phyloP scores from a whole-genome alignment of 2,113 vertebrate genomes.

The Circaetus gallicus region DNA sequence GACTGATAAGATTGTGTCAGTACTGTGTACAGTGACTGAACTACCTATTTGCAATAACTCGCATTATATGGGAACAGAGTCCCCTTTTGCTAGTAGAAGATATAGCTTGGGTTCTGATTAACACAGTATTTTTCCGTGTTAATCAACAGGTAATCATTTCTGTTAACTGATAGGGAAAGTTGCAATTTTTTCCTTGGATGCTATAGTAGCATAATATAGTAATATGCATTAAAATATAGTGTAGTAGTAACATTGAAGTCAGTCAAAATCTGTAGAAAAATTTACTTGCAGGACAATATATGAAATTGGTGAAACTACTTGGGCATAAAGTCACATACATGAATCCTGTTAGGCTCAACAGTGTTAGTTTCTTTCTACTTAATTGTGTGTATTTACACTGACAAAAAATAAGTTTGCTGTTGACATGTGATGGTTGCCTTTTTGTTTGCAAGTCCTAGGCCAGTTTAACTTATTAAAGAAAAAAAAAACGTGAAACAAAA shows the following conservation, averaged over 20 bases:
- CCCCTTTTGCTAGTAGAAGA: not conserved
- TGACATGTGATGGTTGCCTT: not conserved
- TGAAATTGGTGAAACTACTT: not conserved
- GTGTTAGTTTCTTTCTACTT: not conserved
- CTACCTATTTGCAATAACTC: not conserved
- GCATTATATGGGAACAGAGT: accelerated
- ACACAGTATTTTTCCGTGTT: not conserved
- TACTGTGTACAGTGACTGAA: not conserved
- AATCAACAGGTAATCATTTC: not conserved
- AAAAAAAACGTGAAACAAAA: not conserved
- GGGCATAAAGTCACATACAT: not conserved
- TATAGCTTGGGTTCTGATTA: not conserved
- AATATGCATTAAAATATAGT: not conserved
- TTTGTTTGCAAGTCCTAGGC: not conserved
- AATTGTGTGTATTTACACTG: not conserved
- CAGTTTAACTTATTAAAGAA: not conserved
- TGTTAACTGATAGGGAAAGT: not conserved
- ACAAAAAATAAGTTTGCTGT: not conserved
- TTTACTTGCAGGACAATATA: not conserved
- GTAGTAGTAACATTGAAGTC: not conserved
- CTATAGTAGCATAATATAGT: not conserved
- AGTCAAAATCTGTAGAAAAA: not conserved
- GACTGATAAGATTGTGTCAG: not conserved
- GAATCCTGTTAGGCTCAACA: not conserved
- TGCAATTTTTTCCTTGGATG: not conserved